phyloP scores from a whole-genome alignment of 2,888 invertebrate species.

The Cerastis leucographa region DNA sequence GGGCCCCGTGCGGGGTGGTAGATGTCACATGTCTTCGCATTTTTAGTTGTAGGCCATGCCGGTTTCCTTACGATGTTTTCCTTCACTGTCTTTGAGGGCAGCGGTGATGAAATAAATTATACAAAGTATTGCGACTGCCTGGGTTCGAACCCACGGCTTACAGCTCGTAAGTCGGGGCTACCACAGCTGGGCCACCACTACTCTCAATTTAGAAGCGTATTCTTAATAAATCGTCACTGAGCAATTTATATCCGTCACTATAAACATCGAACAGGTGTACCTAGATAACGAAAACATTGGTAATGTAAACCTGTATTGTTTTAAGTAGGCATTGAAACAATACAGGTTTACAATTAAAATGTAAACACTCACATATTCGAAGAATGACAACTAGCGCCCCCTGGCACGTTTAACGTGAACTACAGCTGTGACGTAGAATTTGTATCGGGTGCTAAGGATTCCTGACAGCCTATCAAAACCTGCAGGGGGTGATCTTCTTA shows the following conservation, averaged over 20 bases:
- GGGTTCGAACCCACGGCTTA: too few species aligned
- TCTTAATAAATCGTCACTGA: neutral
- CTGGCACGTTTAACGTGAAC: slow-evolving; percentile 47
- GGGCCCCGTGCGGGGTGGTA: too few species aligned
- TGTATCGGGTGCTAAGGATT: slow-evolving; percentile 14
- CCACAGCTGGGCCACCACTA: too few species aligned
- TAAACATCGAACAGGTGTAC: neutral
- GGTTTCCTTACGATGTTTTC: too few species aligned
- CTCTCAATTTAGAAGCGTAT: too few species aligned
- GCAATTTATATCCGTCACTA: neutral
- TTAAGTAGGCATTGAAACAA: slow-evolving; percentile 7
- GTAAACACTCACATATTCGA: slow-evolving; percentile 1
- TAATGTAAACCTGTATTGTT: neutral
- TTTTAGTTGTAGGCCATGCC: too few species aligned
- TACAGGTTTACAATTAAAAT: slow-evolving; percentile 36
- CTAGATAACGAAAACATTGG: neutral
- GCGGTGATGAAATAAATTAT: too few species aligned
- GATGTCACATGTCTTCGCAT: too few species aligned
- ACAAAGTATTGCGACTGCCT: too few species aligned
- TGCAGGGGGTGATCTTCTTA: slow-evolving; percentile 41
- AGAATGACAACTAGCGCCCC: slow-evolving; percentile 51
- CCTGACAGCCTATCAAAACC: neutral
- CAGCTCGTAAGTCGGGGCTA: too few species aligned
- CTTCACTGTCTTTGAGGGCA: too few species aligned
- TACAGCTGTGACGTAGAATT: slow-evolving; percentile 38